These are phyloP conservation scores for Lacanobia wlatinum DNA, from an alignment of 2,888 invertebrate genomes.

Conservation along the genomic window DNA sequence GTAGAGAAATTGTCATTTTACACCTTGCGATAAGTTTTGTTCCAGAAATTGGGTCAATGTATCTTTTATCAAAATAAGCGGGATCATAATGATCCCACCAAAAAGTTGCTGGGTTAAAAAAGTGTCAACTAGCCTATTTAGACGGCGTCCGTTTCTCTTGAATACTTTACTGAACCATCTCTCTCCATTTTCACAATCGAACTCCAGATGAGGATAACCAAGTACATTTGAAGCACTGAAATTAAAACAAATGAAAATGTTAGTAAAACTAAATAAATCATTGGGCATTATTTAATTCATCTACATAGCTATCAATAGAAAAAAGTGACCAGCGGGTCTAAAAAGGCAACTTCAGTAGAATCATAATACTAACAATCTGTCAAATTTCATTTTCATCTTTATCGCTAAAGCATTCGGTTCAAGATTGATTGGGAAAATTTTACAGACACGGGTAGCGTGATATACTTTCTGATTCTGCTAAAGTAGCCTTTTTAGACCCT, in stretches of 20 bases:
- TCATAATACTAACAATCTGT: too few species aligned
- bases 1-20: neutral
- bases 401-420: too few species aligned
- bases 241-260: conserved; percentile 43
- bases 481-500: too few species aligned
- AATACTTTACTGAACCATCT: conserved; percentile 86
- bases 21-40: neutral
- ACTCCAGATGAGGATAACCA: conserved; percentile 87
- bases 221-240: conserved; percentile 86
- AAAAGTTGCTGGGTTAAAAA: neutral
- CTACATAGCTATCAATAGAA: too few species aligned
- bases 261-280: neutral
- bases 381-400: too few species aligned
- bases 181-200: conserved; percentile 87
- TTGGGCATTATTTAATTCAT: too few species aligned
- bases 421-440: too few species aligned
- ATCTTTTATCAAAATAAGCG: neutral
- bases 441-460: too few species aligned
- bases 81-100: neutral
- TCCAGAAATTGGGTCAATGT: neutral
- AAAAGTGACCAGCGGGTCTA: too few species aligned
- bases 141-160: conserved; percentile 79
- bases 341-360: too few species aligned
- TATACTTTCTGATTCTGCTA: too few species aligned
- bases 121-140: conserved; percentile 58